phyloP scores from a whole-genome alignment of 2,797 vertebrate genomes.

The Phataginus tricuspis region DNA sequence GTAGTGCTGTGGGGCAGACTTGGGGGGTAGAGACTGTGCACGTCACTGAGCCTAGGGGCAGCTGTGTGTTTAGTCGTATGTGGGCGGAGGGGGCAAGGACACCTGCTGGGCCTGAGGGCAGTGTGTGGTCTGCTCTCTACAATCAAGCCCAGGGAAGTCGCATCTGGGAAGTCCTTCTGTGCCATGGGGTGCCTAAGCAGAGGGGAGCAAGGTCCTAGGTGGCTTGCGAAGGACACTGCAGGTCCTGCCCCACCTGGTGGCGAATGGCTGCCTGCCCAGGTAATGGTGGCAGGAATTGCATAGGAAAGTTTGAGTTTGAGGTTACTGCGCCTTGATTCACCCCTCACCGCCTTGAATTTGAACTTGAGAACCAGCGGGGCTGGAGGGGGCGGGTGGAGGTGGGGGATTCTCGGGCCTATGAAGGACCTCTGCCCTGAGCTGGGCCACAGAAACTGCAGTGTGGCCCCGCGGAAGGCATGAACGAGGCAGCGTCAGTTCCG shows the following conservation, averaged over 20 bases:
- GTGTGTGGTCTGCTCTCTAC: neutral
- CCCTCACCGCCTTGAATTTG: neutral
- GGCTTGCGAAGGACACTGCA: neutral
- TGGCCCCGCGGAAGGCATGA: fast-evolving
- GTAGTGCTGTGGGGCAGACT: fast-evolving
- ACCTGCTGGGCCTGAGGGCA: too few relatives aligned
- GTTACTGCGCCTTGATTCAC: fast-evolving
- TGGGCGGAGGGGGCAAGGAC: neutral
- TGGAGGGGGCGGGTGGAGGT: fast-evolving
- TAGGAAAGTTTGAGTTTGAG: neutral
- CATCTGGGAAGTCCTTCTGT: neutral
- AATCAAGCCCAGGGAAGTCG: neutral
- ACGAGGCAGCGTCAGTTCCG: fast-evolving
- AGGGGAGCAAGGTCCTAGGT: fast-evolving
- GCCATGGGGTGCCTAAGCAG: neutral
- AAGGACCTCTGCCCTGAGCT: neutral
- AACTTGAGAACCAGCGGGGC: neutral
- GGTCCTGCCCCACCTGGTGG: neutral
- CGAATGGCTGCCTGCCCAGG: too few relatives aligned
- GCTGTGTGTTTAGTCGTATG: neutral
- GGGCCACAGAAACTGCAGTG: fast-evolving
- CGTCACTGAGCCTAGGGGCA: fast-evolving
- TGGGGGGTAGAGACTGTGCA: fast-evolving
- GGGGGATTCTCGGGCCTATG: fast-evolving
- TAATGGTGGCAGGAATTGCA: fast-evolving